Evolutionary conservation across 92 coral and sea anemone genomes (phyloP).

Genomic region (Umimayanthus chanpuru): DNA sequence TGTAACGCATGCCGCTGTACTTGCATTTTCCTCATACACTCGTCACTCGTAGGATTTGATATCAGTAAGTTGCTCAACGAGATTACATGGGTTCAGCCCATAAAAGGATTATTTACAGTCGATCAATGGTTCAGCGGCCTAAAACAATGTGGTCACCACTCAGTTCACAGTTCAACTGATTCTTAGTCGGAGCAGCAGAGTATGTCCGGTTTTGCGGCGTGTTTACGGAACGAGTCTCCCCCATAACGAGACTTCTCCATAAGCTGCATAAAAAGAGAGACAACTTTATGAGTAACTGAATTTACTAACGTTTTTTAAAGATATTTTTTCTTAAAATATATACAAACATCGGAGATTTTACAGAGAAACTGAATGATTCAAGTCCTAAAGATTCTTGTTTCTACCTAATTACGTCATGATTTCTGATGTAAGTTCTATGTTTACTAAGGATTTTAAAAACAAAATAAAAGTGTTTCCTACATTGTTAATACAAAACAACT

Average conservation of each 20-base stretch:
- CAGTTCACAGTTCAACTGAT: neutral
- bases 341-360: no score
- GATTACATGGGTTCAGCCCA: neutral
- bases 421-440: neutral
- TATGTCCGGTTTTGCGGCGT: no score
- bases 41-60: neutral
- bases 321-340: no score
- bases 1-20: neutral
- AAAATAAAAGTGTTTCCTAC: neutral
- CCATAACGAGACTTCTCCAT: no score
- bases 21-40: neutral
- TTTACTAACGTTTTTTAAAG: no score
- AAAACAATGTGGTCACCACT: neutral
- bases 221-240: no score
- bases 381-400: no score
- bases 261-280: no score
- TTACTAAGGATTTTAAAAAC: neutral
- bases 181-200: neutral
- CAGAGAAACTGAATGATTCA: no score
- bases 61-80: neutral
- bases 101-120: no score
- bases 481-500: neutral
- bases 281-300: no score
- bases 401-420: neutral
- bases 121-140: no score